phyloP scores from a whole-genome alignment of 2,888 invertebrate genomes.

The Itoplectis maculator region DNA sequence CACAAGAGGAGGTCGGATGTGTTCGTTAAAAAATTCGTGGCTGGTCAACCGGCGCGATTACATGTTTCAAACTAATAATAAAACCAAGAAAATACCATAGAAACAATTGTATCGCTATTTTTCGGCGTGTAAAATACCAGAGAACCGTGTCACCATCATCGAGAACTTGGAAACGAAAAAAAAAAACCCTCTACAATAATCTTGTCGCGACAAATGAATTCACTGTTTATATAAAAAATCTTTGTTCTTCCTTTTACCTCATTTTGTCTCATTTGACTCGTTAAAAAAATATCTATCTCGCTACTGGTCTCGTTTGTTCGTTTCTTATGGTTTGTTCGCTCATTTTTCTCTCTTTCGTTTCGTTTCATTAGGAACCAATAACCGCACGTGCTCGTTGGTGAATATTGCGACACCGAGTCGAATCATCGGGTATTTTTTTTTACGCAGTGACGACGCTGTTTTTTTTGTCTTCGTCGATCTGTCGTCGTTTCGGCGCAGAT shows the following conservation, averaged over 20 bases:
- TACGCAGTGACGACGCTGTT: too few relatives aligned
- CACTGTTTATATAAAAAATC: slow-evolving; percentile 64
- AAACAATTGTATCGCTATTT: neutral
- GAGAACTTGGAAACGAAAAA: slow-evolving; percentile 39
- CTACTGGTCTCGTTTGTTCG: slow-evolving; percentile 62
- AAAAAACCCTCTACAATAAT: slow-evolving; percentile 45
- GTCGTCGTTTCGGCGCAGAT: neutral
- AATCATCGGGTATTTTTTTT: slow-evolving; percentile 23
- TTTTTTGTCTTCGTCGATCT: slow-evolving; percentile 33
- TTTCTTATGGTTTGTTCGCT: slow-evolving; percentile 23
- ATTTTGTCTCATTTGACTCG: slow-evolving; percentile 43
- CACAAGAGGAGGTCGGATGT: slow-evolving; percentile 34
- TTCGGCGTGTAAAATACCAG: slow-evolving; percentile 10
- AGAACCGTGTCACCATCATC: slow-evolving; percentile 51
- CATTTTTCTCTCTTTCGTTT: slow-evolving; percentile 22
- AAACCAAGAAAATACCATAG: neutral
- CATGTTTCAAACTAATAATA: neutral
- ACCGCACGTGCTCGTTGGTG: slow-evolving; percentile 78
- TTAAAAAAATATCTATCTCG: slow-evolving; percentile 70
- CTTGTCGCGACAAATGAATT: slow-evolving; percentile 57
- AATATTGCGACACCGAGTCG: slow-evolving; percentile 56
- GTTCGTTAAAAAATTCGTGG: neutral
- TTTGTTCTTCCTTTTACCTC: slow-evolving; percentile 20
- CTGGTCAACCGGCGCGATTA: slow-evolving; percentile 28
- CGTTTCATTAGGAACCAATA: slow-evolving; percentile 79